Conservation (phyloP, 2,888 invertebrate species). For the Acleris holmiana region DNA sequence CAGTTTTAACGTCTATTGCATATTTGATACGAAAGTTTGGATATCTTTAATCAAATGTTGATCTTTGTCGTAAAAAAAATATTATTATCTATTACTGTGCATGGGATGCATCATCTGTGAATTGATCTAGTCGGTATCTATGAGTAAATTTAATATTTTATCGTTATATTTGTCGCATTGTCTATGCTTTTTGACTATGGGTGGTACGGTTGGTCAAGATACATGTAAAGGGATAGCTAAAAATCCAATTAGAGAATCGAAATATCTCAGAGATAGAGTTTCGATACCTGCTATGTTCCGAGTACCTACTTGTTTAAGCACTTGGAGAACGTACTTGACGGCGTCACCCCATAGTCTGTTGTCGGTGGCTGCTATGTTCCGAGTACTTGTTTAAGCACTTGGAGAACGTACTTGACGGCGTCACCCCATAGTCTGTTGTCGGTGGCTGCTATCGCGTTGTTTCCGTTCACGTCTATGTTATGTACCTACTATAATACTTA, state of each 20-base stretch:
- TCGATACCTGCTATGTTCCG: background rate
- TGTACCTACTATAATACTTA: conserved; percentile 1
- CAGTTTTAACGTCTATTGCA: conserved; percentile 33
- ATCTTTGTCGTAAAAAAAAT: conserved; percentile 40
- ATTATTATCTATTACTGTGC: conserved; percentile 40
- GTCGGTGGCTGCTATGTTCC: conserved; percentile 30
- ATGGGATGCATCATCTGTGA: conserved; percentile 47
- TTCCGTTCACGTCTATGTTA: conserved; percentile 16
- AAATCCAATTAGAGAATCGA: conserved; percentile 26
- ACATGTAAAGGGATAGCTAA: conserved; percentile 22
- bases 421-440: conserved; percentile 16
- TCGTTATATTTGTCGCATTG: conserved; percentile 37
- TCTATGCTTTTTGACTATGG: conserved; percentile 32
- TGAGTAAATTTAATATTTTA: conserved; percentile 36
- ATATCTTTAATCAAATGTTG: conserved; percentile 39
- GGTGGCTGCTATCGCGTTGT: conserved; percentile 26
- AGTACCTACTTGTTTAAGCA: background rate
- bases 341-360: conserved; percentile 16
- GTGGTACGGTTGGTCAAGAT: conserved; percentile 9
- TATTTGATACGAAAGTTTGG: conserved; percentile 38
- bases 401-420: conserved; percentile 18
- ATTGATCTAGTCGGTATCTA: conserved; percentile 49
- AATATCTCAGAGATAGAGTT: background rate
- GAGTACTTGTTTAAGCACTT: too few species aligned
- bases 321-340: conserved; percentile 13